A percentile compares a stretch with the other conserved stretches of the same genome.
These are phyloP conservation scores for Pogona vitticeps DNA, from an alignment of 2,113 vertebrate species.

Conservation along the genomic window DNA sequence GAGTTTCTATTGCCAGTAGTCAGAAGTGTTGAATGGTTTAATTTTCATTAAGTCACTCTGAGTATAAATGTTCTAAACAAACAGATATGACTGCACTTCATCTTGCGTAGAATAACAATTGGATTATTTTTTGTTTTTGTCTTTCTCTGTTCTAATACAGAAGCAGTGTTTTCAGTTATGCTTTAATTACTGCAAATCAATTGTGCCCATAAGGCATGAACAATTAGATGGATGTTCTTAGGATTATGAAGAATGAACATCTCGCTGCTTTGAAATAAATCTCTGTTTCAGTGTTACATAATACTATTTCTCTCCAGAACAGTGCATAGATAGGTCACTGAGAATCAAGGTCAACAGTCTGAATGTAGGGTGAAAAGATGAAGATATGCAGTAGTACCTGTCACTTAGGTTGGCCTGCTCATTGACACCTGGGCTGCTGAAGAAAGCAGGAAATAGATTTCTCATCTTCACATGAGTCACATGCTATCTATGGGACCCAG, in stretches of 20 bases:
- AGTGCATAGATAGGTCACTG: too few relatives aligned
- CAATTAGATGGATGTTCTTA: neutral
- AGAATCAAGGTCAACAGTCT: neutral
- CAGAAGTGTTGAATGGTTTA: neutral
- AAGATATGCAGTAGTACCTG: neutral
- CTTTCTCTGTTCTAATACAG: neutral
- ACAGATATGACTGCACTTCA: neutral
- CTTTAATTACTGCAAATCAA: neutral
- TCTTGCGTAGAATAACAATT: neutral
- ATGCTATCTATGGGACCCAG: neutral
- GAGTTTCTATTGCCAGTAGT: neutral
- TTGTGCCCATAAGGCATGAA: neutral
- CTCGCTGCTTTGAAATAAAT: neutral
- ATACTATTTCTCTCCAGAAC: rapidly evolving
- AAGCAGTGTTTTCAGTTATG: neutral
- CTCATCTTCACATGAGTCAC: too few relatives aligned
- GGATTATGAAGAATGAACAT: neutral
- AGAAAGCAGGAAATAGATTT: neutral
- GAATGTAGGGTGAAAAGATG: neutral
- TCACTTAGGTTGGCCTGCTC: neutral
- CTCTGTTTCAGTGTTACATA: neutral
- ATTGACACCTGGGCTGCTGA: too few relatives aligned
- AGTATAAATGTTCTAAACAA: neutral
- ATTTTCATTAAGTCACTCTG: neutral
- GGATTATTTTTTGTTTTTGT: neutral